Percentiles rank a stretch among this genome's conserved stretches.
Evolutionary conservation across 2,113 vertebrate species (phyloP).

Genomic region (Macrotis lagotis): DNA sequence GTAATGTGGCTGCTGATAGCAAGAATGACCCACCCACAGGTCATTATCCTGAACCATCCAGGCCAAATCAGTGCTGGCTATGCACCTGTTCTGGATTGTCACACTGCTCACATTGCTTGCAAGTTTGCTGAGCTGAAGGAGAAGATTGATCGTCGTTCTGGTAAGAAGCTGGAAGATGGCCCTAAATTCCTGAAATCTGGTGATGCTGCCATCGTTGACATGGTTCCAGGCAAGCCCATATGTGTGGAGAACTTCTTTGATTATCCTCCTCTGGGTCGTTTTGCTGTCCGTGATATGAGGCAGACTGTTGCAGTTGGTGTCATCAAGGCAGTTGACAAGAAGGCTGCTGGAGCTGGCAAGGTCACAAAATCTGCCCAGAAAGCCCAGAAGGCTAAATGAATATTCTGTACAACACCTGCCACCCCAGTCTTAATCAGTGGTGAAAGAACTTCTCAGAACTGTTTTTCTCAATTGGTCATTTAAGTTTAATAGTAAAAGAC

Average conservation of each 20-base stretch:
- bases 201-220: constrained; percentile 87
- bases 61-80: neutral
- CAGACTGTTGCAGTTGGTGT: neutral
- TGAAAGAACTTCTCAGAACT: constrained; percentile 92
- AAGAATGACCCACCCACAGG: no score
- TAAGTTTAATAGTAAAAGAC: constrained; percentile 93
- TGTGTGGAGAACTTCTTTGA: neutral
- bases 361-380: neutral
- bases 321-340: neutral
- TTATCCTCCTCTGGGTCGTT: neutral
- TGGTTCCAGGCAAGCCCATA: neutral
- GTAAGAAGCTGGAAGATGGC: constrained; percentile 92
- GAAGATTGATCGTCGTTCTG: constrained; percentile 93
- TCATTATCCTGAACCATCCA: neutral
- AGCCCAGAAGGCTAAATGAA: no score
- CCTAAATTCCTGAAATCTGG: constrained; percentile 91
- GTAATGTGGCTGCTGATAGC: no score
- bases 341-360: neutral
- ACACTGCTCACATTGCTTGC: constrained; percentile 68
- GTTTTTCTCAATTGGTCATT: constrained; percentile 89
- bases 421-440: no score
- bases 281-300: neutral
- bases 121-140: constrained; percentile 92
- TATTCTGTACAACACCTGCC: no score
- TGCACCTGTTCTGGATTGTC: neutral